A percentile compares a stretch with the other conserved stretches of the same genome.
These are phyloP conservation scores for Planiliza haematocheilus DNA, from an alignment of 2,113 vertebrate species.

Conservation along the genomic window DNA sequence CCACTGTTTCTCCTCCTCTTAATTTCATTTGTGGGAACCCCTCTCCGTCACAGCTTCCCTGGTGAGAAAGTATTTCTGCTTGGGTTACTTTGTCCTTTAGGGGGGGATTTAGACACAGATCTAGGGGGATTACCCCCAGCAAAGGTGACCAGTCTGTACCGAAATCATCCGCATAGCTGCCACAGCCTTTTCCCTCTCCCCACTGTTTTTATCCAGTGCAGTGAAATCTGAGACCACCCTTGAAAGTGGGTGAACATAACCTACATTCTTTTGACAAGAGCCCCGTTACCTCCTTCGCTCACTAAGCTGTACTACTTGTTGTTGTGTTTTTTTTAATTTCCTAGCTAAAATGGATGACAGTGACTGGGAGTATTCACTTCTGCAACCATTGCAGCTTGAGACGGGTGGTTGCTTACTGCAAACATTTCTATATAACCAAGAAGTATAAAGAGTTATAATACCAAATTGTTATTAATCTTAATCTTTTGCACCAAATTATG, in stretches of 20 bases:
- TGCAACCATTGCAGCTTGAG: not conserved
- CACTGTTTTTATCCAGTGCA: conserved; percentile 33
- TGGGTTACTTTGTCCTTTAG: conserved; percentile 73
- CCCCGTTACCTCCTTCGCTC: conserved; percentile 2
- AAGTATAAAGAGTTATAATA: not conserved
- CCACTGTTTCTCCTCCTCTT: conserved; percentile 76
- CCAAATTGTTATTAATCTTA: not conserved
- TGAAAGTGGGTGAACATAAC: conserved; percentile 56
- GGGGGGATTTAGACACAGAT: conserved; percentile 62
- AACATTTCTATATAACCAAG: not conserved
- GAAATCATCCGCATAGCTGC: conserved; percentile 61
- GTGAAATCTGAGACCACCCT: conserved; percentile 68
- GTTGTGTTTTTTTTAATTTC: not conserved
- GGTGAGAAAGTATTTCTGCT: conserved; percentile 75
- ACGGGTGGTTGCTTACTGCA: not conserved
- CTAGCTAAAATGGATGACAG: not conserved
- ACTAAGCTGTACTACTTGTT: conserved; percentile 9
- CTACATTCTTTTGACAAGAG: conserved; percentile 62
- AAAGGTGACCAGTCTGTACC: conserved; percentile 48
- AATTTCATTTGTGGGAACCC: conserved; percentile 73
- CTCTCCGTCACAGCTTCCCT: conserved; percentile 69
- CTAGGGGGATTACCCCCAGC: conserved; percentile 77
- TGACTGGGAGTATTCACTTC: not conserved
- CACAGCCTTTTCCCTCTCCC: conserved; percentile 24
- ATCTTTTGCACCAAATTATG: not conserved